These are phyloP conservation scores for Lagothrix lagotricha DNA, from an alignment of 2,797 vertebrate species.

Conservation along the genomic window DNA sequence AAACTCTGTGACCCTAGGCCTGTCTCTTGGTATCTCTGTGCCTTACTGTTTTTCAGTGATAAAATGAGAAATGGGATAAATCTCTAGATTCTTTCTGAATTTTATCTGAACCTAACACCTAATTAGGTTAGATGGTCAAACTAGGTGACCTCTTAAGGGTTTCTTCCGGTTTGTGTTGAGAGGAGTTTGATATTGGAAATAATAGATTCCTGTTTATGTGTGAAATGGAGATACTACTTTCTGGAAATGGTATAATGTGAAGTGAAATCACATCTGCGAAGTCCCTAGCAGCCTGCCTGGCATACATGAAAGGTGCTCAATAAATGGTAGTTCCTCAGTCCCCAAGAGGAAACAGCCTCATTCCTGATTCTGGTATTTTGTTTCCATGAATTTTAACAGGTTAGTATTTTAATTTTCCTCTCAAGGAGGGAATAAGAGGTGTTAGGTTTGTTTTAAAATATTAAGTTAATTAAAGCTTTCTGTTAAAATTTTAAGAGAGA, in stretches of 20 bases:
- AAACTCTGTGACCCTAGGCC: not conserved
- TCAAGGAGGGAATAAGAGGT: not conserved
- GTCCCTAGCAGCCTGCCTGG: not conserved
- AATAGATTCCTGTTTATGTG: not conserved
- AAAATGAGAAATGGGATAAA: not conserved
- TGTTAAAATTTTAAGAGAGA: slow-evolving; percentile 60
- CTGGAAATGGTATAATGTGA: not conserved
- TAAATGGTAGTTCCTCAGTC: not conserved
- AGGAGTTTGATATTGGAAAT: not conserved
- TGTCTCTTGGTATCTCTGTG: not conserved
- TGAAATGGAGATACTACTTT: not conserved
- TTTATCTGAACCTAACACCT: not conserved
- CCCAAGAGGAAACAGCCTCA: not conserved
- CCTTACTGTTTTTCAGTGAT: not conserved
- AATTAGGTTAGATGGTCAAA: not conserved
- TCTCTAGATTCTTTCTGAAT: not conserved
- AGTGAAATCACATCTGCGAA: not conserved
- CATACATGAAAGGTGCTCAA: not conserved
- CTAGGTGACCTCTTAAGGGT: not conserved
- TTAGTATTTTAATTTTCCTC: slow-evolving; percentile 39
- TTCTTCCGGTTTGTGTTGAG: not conserved
- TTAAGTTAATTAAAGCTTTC: slow-evolving; percentile 57
- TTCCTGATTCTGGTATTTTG: not conserved
- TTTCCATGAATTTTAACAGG: slow-evolving; percentile 13
- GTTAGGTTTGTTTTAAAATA: slow-evolving; percentile 46